Base-by-base conservation (phyloP, 2,888 invertebrate species). In the Oeneis ivallda region DNA sequence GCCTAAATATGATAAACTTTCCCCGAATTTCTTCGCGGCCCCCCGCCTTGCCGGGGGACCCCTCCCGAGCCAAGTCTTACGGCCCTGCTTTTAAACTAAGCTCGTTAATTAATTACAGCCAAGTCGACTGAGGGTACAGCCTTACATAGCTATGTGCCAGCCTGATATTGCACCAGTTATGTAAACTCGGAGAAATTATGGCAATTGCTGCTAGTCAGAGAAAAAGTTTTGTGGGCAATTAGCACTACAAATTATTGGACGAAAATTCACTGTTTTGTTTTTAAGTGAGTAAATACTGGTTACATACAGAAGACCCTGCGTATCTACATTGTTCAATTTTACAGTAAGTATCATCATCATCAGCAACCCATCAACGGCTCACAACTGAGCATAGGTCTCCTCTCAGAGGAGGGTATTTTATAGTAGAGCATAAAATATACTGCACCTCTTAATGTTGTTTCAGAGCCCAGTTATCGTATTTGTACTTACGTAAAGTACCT, bases 21-120 rank as follows among this genome's bases (percentile, higher is more conserved):
- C 89, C 88, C 90, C 87, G 83, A 92, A 90, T 91, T 92, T 91
- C 89, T 89, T 90, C 84, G 75, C 74, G 80, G 78, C 78, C 83
- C 84, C 86, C 83, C 75, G 80, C 71, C 75, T 73, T 72, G 81
- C 79, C 70, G 79, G 77, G 81, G 77, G 76, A 71, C 75, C 78
- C 77, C 76, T 75, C 83, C 84, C 83, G 76, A 82, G 84, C 84
- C 86, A 84, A 86, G 90, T 87, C 90, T 91, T 91, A 91, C 88
- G 87, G 87, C 91, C 91, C 92, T 89, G 91, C 92, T 92, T 92
- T 92, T 92, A 92, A 92, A 92, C 92, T 92, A 92, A 92, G 92
- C 92, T 91, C 91, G 92, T 92, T 92, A 92, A 92, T 92, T 92
- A 92, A 92, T 92, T 92, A 92, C 89, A 88, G 89, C 84, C 86